Conservation (phyloP, 1,140 invertebrate genomes). For the Choristoneura fumiferana region DNA sequence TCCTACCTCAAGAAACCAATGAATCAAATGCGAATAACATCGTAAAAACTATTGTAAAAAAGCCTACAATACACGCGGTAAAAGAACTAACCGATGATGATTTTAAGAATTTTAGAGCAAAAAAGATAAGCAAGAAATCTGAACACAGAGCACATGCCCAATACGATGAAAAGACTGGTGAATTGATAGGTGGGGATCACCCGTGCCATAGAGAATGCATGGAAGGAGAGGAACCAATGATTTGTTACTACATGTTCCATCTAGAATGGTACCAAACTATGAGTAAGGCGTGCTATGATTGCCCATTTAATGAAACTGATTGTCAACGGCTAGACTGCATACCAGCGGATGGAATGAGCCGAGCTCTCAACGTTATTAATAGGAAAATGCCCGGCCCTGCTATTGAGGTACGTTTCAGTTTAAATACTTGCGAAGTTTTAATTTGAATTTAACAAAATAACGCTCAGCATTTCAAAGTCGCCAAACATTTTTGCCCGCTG, state of each 20-base stretch:
- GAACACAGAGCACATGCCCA: slow-evolving; percentile 49
- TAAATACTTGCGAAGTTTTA: slow-evolving; percentile 7
- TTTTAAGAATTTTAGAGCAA: slow-evolving; percentile 18
- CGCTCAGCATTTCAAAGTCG: neutral
- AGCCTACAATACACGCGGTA: slow-evolving; percentile 31
- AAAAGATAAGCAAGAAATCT: slow-evolving; percentile 36
- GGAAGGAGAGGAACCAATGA: slow-evolving; percentile 78
- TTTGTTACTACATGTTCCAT: slow-evolving; percentile 85
- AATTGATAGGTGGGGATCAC: slow-evolving; percentile 61
- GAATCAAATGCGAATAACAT: slow-evolving; percentile 33
- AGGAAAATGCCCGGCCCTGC: slow-evolving; percentile 91
- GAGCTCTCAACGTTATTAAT: slow-evolving; percentile 89
- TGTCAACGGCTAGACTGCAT: slow-evolving; percentile 90
- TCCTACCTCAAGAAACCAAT: slow-evolving; percentile 36
- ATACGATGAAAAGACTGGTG: slow-evolving; percentile 66
- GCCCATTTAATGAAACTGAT: slow-evolving; percentile 87
- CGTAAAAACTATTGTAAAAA: slow-evolving; percentile 35
- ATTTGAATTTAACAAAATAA: slow-evolving; percentile 10
- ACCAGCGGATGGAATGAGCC: slow-evolving; percentile 87
- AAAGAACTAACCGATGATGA: slow-evolving; percentile 29
- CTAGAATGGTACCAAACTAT: slow-evolving; percentile 90
- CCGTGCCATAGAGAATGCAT: slow-evolving; percentile 75
- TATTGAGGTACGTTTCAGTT: slow-evolving; percentile 83
- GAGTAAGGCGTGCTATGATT: slow-evolving; percentile 93
- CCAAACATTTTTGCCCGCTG: slow-evolving; percentile 1